Conservation (phyloP, 1,140 invertebrate species). For the Cyrtorhinus lividipennis region DNA sequence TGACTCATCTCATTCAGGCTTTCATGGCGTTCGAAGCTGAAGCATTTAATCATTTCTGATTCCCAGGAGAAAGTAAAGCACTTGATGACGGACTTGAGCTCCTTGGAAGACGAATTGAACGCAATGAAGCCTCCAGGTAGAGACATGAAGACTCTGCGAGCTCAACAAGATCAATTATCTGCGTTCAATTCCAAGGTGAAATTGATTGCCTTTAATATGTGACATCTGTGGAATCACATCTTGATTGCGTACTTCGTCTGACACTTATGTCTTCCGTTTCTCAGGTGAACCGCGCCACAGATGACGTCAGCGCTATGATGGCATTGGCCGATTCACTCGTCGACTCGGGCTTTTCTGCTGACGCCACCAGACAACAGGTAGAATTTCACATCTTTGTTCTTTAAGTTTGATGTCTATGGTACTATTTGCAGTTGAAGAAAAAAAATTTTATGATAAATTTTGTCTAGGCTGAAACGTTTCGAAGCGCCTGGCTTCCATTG, state of each 20-base stretch:
- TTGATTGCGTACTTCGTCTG: neutral
- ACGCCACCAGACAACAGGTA: slow-evolving; percentile 56
- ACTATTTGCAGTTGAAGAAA: too few species aligned
- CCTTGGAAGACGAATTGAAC: slow-evolving; percentile 71
- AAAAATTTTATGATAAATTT: too few species aligned
- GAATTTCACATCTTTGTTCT: too few species aligned
- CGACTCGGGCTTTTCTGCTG: slow-evolving; percentile 67
- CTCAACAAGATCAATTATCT: slow-evolving; percentile 67
- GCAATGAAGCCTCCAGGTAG: slow-evolving; percentile 67
- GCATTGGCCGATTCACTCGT: slow-evolving; percentile 58
- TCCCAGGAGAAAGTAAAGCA: slow-evolving; percentile 62
- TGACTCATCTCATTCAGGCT: too few species aligned
- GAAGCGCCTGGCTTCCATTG: slow-evolving; percentile 60
- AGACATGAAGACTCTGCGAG: slow-evolving; percentile 67
- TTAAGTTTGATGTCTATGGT: too few species aligned
- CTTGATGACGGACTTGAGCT: slow-evolving; percentile 55
- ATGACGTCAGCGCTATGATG: slow-evolving; percentile 55
- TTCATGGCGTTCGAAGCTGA: too few species aligned
- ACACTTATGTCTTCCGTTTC: slow-evolving; percentile 16
- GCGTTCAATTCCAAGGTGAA: slow-evolving; percentile 48
- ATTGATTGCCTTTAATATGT: too few species aligned
- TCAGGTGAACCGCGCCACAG: slow-evolving; percentile 45
- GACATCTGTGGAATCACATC: too few species aligned
- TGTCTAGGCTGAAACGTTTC: slow-evolving; percentile 52
- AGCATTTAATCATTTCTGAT: slow-evolving; percentile 70